Conservation (phyloP, 1,140 invertebrate species). For the Platyscapa corneri region DNA sequence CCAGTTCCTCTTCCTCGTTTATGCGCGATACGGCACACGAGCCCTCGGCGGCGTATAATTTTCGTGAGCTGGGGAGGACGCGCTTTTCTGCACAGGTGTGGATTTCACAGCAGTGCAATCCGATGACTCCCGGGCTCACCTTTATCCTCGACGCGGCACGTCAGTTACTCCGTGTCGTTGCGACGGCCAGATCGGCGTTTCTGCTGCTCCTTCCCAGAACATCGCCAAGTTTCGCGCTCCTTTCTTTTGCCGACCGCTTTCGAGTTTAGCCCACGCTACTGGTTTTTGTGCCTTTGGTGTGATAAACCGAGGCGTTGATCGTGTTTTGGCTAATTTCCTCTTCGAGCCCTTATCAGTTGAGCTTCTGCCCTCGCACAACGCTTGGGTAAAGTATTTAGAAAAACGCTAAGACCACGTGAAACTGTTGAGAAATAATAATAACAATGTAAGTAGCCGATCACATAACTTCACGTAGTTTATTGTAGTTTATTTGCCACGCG, state of each 20-base stretch:
- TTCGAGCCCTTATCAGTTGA: too few relatives aligned
- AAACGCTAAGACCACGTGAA: too few relatives aligned
- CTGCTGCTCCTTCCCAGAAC: background rate
- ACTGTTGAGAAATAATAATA: too few relatives aligned
- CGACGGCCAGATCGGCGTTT: background rate
- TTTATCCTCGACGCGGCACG: background rate
- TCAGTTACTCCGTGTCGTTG: slow-evolving; percentile 16
- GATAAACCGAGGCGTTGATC: too few relatives aligned
- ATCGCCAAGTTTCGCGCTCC: background rate
- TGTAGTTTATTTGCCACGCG: too few relatives aligned
- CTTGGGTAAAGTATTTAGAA: too few relatives aligned
- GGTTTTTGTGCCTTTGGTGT: background rate
- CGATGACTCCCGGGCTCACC: background rate
- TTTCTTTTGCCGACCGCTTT: too few relatives aligned
- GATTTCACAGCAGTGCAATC: slow-evolving; percentile 34
- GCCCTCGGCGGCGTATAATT: background rate
- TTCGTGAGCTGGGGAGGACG: background rate
- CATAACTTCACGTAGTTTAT: too few relatives aligned
- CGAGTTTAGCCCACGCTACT: background rate
- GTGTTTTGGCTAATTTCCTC: too few relatives aligned
- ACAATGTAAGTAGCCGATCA: too few relatives aligned
- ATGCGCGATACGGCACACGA: slow-evolving; percentile 28
- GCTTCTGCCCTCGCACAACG: too few relatives aligned
- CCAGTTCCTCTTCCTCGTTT: slow-evolving; percentile 20
- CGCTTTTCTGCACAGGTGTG: slow-evolving; percentile 48